These are phyloP conservation scores for Scelioninae gen. 1 DNA, from an alignment of 2,888 invertebrate species.

Conservation along the genomic window DNA sequence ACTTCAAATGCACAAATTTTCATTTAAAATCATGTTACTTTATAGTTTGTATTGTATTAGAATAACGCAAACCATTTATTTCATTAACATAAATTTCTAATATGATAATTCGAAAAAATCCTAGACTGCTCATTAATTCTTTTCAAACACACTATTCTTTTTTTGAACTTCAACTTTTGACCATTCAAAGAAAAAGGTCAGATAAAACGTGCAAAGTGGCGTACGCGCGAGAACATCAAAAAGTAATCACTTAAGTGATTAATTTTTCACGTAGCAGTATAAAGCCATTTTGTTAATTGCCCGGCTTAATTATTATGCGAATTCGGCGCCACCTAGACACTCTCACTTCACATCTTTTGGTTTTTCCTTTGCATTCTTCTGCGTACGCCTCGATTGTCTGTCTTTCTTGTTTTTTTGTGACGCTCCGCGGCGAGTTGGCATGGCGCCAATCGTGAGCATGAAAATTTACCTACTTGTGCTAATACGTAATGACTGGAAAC, in stretches of 20 bases:
- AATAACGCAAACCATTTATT: no score
- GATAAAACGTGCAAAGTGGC: no score
- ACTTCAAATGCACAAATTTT: no score
- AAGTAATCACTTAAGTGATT: conserved; percentile 53
- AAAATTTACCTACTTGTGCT: conserved; percentile 79
- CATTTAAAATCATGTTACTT: no score
- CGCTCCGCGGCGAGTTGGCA: conserved; percentile 71
- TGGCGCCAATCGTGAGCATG: conserved; percentile 73
- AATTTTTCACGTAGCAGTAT: no score
- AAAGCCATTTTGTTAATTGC: conserved; percentile 31
- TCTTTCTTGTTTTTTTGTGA: conserved; percentile 61
- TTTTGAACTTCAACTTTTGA: no score
- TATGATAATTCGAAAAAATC: no score
- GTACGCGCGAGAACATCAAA: conserved; percentile 38
- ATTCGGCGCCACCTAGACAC: conserved; percentile 2
- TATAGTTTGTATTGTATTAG: no score
- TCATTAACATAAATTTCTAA: no score
- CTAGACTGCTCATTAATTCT: no score
- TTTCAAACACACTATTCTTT: no score
- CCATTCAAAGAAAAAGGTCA: no score
- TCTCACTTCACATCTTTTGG: conserved; percentile 29
- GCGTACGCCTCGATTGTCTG: conserved; percentile 33
- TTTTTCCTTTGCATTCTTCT: conserved; percentile 43
- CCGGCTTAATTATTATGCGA: conserved; percentile 41
- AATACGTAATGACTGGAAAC: conserved; percentile 74